Percentiles rank a stretch among this genome's conserved stretches.
Conservation (phyloP, 2,797 vertebrate species). For the Sternotherus odoratus region DNA sequence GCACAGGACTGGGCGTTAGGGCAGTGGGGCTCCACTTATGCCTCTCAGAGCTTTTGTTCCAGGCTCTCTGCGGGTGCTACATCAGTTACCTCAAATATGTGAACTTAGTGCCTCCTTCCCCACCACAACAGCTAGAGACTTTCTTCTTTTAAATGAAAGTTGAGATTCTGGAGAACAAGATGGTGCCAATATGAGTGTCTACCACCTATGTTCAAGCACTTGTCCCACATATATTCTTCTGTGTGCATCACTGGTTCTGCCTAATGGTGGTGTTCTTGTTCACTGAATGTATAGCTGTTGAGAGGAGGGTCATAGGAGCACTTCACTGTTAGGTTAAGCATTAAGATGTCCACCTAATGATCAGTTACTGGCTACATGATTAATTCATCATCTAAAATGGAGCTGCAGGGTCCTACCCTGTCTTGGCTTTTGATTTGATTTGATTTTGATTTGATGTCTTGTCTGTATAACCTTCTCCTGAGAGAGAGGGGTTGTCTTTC, state of each 20-base stretch:
- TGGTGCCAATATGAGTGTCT: neutral
- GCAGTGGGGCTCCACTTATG: too few relatives aligned
- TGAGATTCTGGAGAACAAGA: neutral
- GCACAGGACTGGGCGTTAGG: conserved; percentile 46
- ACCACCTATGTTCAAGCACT: neutral
- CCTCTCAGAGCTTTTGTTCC: neutral
- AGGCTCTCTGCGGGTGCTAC: neutral
- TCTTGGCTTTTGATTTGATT: too few relatives aligned
- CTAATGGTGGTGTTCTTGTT: neutral
- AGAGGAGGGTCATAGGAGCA: fast-evolving
- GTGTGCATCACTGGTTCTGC: neutral
- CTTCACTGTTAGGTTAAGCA: fast-evolving
- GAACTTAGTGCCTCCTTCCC: neutral
- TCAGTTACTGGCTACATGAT: neutral
- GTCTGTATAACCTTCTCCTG: neutral
- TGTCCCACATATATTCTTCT: neutral
- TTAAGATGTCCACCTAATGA: neutral
- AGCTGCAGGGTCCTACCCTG: fast-evolving
- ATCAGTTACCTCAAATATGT: neutral
- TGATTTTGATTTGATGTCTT: neutral
- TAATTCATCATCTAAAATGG: neutral
- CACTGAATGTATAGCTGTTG: neutral
- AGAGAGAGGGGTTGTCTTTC: neutral
- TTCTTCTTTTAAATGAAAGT: neutral
- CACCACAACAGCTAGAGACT: neutral